Base-by-base conservation (phyloP, 2,113 vertebrate species). In the Pao palembangensis region DNA sequence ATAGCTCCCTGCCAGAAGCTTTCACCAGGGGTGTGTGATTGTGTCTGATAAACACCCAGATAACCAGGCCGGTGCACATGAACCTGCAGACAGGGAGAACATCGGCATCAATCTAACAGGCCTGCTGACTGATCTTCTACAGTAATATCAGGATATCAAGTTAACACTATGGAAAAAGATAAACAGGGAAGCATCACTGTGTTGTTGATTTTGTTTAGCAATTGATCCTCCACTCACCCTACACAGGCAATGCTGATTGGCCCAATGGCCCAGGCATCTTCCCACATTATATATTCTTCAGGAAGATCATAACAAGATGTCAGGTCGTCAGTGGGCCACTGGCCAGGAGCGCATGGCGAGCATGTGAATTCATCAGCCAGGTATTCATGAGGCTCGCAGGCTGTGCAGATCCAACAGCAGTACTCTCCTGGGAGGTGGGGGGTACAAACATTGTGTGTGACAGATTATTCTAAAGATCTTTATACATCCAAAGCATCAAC, bases 361-460 rank as follows among this genome's bases (percentile, higher is more conserved):
- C 97, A 99, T 43, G 97, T 98, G 82, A 98, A 97, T 85, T 99
- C 97, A 41, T 99, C 96, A n/a, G 85, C 90, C 80, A 98, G 84
- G 78, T 94, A 99, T 78, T 98, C 94, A 0, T 95, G 94, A 55
- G 91, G 80, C 81, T 98, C 96, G 13, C 97, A 99, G 13, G 97
- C 92, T 38, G 98, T 98, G 47, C 97, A 99, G 78, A 99, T 98
- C 97, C 97, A 99, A 80, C 97, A 99, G 87, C 97, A 99, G 79
- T 98, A 96, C 4, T 99, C 97, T 51, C 88, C 88, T 89, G 66
- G 64, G 67, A 78, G 55, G 69, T 50, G 68, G n/a, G 44, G n/a
- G 44, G 44, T 17, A 13, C 25, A 28, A 28, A 28, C 25, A 38
- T 38, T 38, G 25, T 28, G 43, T 17, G 43, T 44, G 13, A 44